Percentiles rank a stretch among this genome's conserved stretches.
These are phyloP conservation scores for Sialis fuliginosa DNA, from an alignment of 2,888 invertebrate genomes.

Conservation along the genomic window DNA sequence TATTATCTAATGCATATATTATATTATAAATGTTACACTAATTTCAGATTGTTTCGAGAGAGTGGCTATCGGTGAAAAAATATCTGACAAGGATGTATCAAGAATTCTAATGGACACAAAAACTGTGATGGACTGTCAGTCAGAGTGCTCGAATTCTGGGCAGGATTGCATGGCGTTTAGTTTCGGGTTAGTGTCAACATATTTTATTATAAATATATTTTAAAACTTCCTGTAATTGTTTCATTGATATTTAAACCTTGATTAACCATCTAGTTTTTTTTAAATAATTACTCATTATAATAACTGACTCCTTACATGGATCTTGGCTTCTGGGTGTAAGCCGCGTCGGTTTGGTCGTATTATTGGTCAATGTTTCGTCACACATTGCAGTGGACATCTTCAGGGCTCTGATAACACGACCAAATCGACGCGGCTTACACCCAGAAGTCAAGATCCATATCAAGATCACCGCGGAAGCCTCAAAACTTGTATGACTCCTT, in stretches of 20 bases:
- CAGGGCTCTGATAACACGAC: too few relatives aligned
- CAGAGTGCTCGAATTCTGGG: constrained; percentile 26
- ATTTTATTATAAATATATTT: too few relatives aligned
- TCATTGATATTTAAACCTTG: neutral
- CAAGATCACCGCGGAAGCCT: too few relatives aligned
- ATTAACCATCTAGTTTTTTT: neutral
- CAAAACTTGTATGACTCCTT: too few relatives aligned
- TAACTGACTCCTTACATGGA: too few relatives aligned
- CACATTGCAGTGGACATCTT: too few relatives aligned
- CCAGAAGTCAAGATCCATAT: too few relatives aligned
- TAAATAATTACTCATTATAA: neutral
- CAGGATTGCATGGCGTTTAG: constrained; percentile 29
- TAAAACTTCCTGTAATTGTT: neutral
- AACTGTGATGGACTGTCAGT: constrained; percentile 28
- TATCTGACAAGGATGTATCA: constrained; percentile 23
- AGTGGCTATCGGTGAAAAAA: constrained; percentile 29
- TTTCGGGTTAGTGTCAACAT: constrained; percentile 27
- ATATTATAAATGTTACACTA: neutral
- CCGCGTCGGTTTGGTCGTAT: too few relatives aligned
- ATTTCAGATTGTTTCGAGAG: constrained; percentile 33
- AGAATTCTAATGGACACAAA: constrained; percentile 19
- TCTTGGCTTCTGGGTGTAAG: too few relatives aligned
- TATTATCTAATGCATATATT: too few relatives aligned
- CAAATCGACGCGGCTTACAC: too few relatives aligned
- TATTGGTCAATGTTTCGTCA: too few relatives aligned